phyloP scores from a whole-genome alignment of 2,888 invertebrate genomes.

The Agrenia bidenticulata region DNA sequence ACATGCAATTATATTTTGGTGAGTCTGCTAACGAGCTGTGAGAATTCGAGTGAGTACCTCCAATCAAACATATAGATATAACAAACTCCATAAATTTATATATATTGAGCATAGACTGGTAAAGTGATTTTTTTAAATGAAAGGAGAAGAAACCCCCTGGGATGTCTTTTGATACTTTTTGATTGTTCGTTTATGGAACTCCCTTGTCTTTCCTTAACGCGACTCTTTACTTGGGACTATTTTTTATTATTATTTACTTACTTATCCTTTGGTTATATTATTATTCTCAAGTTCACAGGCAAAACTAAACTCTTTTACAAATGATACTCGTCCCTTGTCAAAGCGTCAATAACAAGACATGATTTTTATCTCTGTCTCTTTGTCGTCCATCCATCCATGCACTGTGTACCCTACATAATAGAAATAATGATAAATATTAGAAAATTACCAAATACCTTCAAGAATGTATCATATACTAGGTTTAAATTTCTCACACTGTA shows the following conservation, averaged over 20 bases:
- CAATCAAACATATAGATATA: too few species aligned
- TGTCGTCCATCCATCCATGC: constrained; percentile 5
- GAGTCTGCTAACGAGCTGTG: constrained; percentile 35
- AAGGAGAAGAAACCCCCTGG: constrained; percentile 6
- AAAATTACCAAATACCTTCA: too few species aligned
- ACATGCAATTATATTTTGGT: constrained; percentile 41
- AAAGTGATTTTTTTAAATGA: constrained; percentile 2
- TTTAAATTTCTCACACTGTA: too few species aligned
- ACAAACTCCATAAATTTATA: too few species aligned
- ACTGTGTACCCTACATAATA: too few species aligned
- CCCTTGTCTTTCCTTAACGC: too few species aligned
- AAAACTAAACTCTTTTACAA: not conserved
- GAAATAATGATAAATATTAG: too few species aligned
- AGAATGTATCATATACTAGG: too few species aligned
- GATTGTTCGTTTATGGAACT: too few species aligned
- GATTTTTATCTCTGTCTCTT: constrained; percentile 39
- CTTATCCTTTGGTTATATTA: too few species aligned
- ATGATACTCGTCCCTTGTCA: constrained; percentile 34
- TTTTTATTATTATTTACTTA: too few species aligned
- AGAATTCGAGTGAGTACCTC: constrained; percentile 16
- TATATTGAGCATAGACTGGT: not conserved
- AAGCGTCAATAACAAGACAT: constrained; percentile 43
- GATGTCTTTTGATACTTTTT: constrained; percentile 8
- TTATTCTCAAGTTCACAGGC: not conserved
- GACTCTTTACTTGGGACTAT: too few species aligned